Base-by-base conservation (phyloP, 2,797 vertebrate genomes). In the Gadopsis marmoratus region DNA sequence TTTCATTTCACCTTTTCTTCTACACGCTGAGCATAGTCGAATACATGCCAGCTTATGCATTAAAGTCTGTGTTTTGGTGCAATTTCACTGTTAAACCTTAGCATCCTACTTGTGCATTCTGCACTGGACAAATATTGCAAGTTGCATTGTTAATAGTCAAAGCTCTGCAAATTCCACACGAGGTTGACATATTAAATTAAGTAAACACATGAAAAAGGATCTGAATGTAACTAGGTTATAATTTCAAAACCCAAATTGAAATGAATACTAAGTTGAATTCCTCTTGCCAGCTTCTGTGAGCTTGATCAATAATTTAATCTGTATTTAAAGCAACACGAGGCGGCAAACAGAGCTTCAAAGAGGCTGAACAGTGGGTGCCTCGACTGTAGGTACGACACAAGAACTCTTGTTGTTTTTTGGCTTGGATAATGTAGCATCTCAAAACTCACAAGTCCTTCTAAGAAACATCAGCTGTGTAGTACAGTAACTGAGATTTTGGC, bases 281-380 rank as follows among this genome's bases (percentile, higher is more conserved):
- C 60, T 21, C 53, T 53, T 61, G 45, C 29, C 39, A 55, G 53
- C 58, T 48, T 29, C 67, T 60, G 43, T 33, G 60, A 62, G 56
- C 64, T 61, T 66, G 73, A 75, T 71, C 51, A 61, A 69, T 65
- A 55, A 39, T 80, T 81, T 71, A 47, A 66, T 77, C 70, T 48
- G 29, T 41, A 79, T 73, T 79, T 65, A 41, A 75, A 71, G 68
- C 56, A 75, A 23, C 37, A 75, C 23, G n/a, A 71, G 26, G 60
- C 41, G 65, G 62, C 58, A 78, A 71, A 65, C 62, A 61, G 51
- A 62, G 66, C 41, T 76, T 82, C 62, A 84, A 83, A 79, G 41
- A 37, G 50, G 55, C 23, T 3, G 16, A 65, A 48, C 51, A 5
- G 35, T 2, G 26, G 11, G n/a, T 23, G 74, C 29, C 33, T 60